These are phyloP conservation scores for Catharus fuscescens DNA, from an alignment of 2,113 vertebrate genomes.

Conservation along the genomic window DNA sequence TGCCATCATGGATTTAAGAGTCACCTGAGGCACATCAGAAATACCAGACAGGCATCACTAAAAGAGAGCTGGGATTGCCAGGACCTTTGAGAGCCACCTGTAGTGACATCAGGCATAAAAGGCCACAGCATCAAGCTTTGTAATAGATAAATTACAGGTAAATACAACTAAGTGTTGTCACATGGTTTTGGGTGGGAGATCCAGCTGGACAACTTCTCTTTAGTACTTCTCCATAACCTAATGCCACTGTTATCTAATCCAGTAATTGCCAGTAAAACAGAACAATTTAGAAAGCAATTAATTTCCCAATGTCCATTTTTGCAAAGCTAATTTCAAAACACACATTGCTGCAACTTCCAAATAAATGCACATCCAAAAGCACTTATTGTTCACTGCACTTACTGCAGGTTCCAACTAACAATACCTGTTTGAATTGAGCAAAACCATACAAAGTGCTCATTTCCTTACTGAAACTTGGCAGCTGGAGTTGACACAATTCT, in stretches of 20 bases:
- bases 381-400: neutral
- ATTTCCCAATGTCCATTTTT: neutral
- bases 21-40: neutral
- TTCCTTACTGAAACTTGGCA: neutral
- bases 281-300: neutral
- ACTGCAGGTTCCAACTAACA: neutral
- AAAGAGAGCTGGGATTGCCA: neutral
- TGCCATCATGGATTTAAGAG: neutral
- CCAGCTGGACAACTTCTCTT: neutral
- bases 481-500: neutral
- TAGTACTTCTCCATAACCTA: neutral
- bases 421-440: neutral
- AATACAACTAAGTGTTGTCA: neutral
- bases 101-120: neutral
- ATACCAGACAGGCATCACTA: neutral
- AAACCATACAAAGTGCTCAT: neutral
- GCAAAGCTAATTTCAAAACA: neutral
- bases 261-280: neutral
- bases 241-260: neutral
- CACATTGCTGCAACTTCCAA: neutral
- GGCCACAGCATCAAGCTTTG: neutral
- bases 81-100: neutral
- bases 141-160: neutral
- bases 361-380: neutral
- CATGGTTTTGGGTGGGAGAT: neutral